A percentile compares a stretch with the other conserved stretches of the same genome.
These are phyloP conservation scores for Ceratina calcarata DNA, from an alignment of 1,140 invertebrate species.

Conservation along the genomic window DNA sequence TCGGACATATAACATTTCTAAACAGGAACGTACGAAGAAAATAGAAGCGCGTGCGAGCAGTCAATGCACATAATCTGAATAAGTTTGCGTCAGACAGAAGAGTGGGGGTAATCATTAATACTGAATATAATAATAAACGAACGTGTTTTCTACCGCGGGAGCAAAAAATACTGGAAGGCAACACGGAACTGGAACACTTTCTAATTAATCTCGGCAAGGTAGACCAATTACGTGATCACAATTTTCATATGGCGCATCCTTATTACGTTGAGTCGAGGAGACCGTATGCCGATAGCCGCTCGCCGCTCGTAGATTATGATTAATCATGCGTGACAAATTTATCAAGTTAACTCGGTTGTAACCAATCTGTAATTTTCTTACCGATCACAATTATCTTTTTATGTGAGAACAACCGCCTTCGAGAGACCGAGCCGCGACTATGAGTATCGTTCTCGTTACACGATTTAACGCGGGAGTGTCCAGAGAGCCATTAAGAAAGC, in stretches of 20 bases:
- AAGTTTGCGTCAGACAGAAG: background rate
- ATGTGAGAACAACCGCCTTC: too few relatives aligned
- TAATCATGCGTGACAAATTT: conserved; percentile 26
- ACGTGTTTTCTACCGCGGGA: background rate
- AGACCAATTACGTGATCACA: background rate
- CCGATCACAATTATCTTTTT: conserved; percentile 30
- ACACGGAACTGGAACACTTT: background rate
- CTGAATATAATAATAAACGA: background rate
- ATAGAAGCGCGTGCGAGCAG: conserved; percentile 11
- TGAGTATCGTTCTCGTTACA: conserved; percentile 21
- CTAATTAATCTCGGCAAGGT: background rate
- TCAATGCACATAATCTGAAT: background rate
- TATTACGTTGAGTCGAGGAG: background rate
- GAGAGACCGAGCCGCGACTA: too few relatives aligned
- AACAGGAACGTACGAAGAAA: background rate
- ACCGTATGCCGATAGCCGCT: background rate
- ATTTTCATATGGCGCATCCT: background rate
- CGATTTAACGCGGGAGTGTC: background rate
- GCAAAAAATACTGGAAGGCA: background rate
- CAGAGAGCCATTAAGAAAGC: background rate
- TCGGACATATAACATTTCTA: background rate
- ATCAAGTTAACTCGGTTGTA: conserved; percentile 31
- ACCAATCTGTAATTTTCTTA: conserved; percentile 36
- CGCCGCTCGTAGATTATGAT: conserved; percentile 10
- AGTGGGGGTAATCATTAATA: background rate